A percentile compares a stretch with the other conserved stretches of the same genome.
phyloP scores from a whole-genome alignment of 1,140 invertebrate genomes.

The Conus betulinus region DNA sequence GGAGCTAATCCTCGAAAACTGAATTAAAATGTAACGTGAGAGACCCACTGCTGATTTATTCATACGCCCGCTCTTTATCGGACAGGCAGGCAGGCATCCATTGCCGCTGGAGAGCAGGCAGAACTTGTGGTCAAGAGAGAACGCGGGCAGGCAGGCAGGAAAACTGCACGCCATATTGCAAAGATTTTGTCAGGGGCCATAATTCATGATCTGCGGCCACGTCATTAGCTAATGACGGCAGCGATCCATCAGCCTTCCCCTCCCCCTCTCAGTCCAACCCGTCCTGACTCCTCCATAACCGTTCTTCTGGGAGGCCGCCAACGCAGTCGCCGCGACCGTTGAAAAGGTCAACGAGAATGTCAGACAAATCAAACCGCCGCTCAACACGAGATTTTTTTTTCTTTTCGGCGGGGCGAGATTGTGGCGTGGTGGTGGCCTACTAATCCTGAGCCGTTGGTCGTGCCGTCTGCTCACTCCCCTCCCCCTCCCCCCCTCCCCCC shows the following conservation, averaged over 20 bases:
- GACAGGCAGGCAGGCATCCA: no score
- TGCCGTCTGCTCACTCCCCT: not conserved
- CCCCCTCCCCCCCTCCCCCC: no score
- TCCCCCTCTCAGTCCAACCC: not conserved
- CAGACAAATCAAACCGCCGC: conserved; percentile 27
- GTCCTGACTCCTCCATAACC: not conserved
- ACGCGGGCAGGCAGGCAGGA: not conserved
- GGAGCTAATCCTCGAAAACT: not conserved
- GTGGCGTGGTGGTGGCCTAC: no score
- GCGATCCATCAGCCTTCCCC: not conserved
- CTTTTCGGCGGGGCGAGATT: not conserved
- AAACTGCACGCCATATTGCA: conserved; percentile 13
- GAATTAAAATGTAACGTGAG: not conserved
- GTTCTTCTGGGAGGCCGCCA: not conserved
- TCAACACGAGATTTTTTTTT: conserved; percentile 4
- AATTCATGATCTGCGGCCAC: conserved; percentile 13
- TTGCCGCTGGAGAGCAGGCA: no score
- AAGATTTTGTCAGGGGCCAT: conserved; percentile 2
- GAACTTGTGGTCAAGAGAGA: no score
- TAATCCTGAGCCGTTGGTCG: no score
- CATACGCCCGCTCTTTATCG: not conserved
- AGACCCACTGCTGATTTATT: not conserved
- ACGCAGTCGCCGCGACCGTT: not conserved
- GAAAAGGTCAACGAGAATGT: conserved; percentile 21
- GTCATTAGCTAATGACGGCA: conserved; percentile 27